Conservation (phyloP, 2,113 vertebrate genomes). For the Lophochroa leadbeateri region DNA sequence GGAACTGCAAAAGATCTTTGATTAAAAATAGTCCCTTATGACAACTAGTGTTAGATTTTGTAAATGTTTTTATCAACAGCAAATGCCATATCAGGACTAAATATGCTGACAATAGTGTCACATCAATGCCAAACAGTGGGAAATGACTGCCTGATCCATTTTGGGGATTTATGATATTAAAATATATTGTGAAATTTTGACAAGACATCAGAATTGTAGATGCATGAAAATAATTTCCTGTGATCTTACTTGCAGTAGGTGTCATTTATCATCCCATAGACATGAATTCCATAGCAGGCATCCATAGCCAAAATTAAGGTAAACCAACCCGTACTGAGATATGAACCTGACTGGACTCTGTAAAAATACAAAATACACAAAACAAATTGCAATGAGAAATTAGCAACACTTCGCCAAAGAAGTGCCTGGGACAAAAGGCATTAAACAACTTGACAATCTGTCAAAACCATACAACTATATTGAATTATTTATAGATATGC, state of each 20-base stretch:
- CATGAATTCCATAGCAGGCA: conserved; percentile 93
- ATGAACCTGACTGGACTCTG: conserved; percentile 97
- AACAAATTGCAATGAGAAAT: conserved; percentile 71
- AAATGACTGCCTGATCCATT: conserved; percentile 59
- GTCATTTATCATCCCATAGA: conserved; percentile 99
- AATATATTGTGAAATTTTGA: conserved; percentile 77
- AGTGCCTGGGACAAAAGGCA: conserved; percentile 69
- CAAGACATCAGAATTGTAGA: conserved; percentile 73
- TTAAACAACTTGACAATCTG: conserved; percentile 77
- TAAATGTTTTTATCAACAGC: conserved; percentile 67
- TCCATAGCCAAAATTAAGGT: conserved; percentile 98
- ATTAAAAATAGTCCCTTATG: conserved; percentile 52
- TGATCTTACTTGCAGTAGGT: conserved; percentile 97
- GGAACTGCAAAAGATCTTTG: conserved; percentile 22
- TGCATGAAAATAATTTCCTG: conserved; percentile 73
- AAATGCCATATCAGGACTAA: conserved; percentile 39
- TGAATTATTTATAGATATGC: conserved; percentile 82
- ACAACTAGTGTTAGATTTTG: conserved; percentile 44
- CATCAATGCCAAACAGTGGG: conserved; percentile 54
- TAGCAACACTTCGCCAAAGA: conserved; percentile 63
- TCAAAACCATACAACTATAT: conserved; percentile 77
- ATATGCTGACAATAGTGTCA: conserved; percentile 66
- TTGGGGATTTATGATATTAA: conserved; percentile 71
- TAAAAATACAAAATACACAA: conserved; percentile 65
- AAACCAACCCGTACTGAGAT: conserved; percentile 99